phyloP scores from a whole-genome alignment of 2,113 vertebrate genomes.

The Periophthalmus modestus region DNA sequence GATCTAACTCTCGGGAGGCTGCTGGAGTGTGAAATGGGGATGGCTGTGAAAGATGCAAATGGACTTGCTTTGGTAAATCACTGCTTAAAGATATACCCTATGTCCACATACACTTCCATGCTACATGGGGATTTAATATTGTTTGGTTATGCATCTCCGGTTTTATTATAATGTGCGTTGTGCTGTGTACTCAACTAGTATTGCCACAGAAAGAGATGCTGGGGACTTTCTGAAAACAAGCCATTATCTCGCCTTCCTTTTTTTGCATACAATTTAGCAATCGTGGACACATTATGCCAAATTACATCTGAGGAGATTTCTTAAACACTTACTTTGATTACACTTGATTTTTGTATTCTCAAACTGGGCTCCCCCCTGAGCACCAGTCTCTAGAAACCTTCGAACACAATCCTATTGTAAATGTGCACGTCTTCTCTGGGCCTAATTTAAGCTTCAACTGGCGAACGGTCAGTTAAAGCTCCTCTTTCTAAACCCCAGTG shows the following conservation, averaged over 20 bases:
- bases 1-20: conserved; percentile 8
- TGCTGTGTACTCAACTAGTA: not conserved
- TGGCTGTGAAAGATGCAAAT: conserved; percentile 28
- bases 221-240: conserved; percentile 4
- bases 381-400: conserved; percentile 33
- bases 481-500: conserved; percentile 52
- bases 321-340: conserved; percentile 24
- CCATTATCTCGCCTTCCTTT: not conserved
- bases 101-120: not conserved
- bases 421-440: conserved; percentile 42
- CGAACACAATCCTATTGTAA: conserved; percentile 49
- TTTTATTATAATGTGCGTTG: conserved; percentile 1
- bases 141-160: not conserved
- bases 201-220: not conserved
- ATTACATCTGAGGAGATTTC: conserved; percentile 7
- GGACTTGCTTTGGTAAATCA: conserved; percentile 9
- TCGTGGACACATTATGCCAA: not conserved
- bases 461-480: conserved; percentile 56
- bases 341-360: conserved; percentile 28
- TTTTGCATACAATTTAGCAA: not conserved
- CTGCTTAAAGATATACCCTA: conserved; percentile 1
- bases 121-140: conserved; percentile 2
- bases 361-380: conserved; percentile 37
- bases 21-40: conserved; percentile 43
- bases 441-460: conserved; percentile 41